Percentiles rank a stretch among this genome's conserved stretches.
These are phyloP conservation scores for Sturnus vulgaris DNA, from an alignment of 2,113 vertebrate genomes.

Conservation along the genomic window DNA sequence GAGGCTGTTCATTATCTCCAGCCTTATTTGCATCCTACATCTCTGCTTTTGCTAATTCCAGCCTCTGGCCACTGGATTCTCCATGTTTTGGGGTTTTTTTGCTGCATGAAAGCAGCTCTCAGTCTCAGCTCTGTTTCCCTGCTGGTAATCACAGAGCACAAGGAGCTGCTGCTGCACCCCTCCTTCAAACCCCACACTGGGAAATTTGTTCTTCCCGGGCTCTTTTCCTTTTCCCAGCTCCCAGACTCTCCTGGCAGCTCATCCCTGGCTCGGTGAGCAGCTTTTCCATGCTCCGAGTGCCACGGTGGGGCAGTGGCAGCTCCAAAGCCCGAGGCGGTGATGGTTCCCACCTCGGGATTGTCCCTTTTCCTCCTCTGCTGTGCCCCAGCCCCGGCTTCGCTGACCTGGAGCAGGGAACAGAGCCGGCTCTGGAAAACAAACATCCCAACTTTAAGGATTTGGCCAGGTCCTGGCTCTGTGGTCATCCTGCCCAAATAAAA, in stretches of 20 bases:
- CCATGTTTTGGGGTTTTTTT: not conserved
- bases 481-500: not conserved
- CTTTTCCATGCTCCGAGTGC: not conserved
- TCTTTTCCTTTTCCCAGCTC: not conserved
- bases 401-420: not conserved
- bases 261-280: not conserved
- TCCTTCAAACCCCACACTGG: not conserved
- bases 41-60: not conserved
- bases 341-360: not conserved
- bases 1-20: not conserved
- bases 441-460: not conserved
- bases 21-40: not conserved
- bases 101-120: not conserved
- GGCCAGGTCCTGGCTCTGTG: accelerated
- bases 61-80: not conserved
- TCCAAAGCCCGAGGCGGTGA: not conserved
- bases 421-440: not conserved
- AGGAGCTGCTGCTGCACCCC: not conserved
- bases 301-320: not conserved
- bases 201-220: not conserved
- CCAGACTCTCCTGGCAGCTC: not conserved
- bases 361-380: not conserved
- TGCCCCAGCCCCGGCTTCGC: not conserved
- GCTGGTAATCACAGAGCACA: not conserved
- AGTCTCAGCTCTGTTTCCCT: not conserved